These are phyloP conservation scores for Petrolisthes cinctipes DNA, from an alignment of 2,888 invertebrate species.

Conservation along the genomic window DNA sequence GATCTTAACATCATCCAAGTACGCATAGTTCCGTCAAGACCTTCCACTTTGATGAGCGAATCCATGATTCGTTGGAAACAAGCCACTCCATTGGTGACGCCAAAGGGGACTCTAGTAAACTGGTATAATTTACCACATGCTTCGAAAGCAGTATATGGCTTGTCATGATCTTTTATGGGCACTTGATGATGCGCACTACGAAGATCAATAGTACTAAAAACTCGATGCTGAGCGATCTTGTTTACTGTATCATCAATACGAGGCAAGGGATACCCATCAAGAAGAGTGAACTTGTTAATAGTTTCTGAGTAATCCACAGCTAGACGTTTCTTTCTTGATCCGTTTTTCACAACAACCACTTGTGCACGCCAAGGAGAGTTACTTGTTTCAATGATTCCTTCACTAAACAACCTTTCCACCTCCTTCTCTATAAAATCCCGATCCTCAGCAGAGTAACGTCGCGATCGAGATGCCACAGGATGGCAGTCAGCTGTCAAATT, in stretches of 20 bases:
- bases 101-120: too few relatives aligned
- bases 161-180: conserved; percentile 2
- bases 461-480: background rate
- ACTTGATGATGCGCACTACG: background rate
- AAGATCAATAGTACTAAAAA: background rate
- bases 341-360: conserved; percentile 8
- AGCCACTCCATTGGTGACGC: background rate
- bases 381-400: conserved; percentile 20
- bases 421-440: too few relatives aligned
- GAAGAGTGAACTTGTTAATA: background rate
- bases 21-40: too few relatives aligned
- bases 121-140: background rate
- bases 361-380: background rate
- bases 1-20: background rate
- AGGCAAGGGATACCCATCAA: too few relatives aligned
- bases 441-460: too few relatives aligned
- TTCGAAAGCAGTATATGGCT: background rate
- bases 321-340: background rate
- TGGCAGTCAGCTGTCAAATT: background rate
- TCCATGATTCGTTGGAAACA: background rate
- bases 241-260: background rate
- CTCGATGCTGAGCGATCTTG: background rate
- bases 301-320: conserved; percentile 4
- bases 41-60: background rate
- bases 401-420: background rate